Evolutionary conservation across 2,797 vertebrate species (phyloP), one percentile per base, ranked within the genome.

Genomic region (Gobionotothen gibberifrons): DNA sequence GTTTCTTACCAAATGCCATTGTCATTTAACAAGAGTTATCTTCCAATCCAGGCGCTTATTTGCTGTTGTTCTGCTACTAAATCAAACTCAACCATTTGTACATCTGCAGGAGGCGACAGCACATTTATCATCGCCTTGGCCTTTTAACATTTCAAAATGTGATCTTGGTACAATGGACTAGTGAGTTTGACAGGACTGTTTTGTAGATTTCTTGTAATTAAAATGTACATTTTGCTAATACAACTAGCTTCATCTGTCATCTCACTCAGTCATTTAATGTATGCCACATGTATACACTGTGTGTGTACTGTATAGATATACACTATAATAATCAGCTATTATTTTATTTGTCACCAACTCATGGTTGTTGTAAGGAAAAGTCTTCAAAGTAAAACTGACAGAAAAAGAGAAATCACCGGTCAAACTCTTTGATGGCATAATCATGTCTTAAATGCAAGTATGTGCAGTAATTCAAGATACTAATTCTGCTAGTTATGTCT

Each of bases 81-180:
- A 73, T 72, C 57, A 52, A 46, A 78, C 43, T 49, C 11, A 55
- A 32, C 42, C 44, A n/a, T 72, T 67, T 59, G 17, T 51, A 29
- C 19, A 19, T 46, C 26, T 17, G 16, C 29, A 32, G 32, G 48
- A 61, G 32, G 15, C 10, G 0, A 16, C 56, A 21, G 21, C 11
- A 9, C 64, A 48, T 58, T 59, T 12, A 49, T 54, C 17, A 69
- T 3, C 3, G 0, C 6, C 6, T 2, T 4, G 0, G 9, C 61
- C n/a, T 64, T n/a, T 39, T 14, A 43, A 43, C 11, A 39, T 17
- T 29, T 65, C 6, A 58, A 57, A 69, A 40, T 19, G 22, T 36
- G 7, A 63, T 21, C 13, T 32, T 12, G 9, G 3, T 21, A n/a
- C 3, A 42, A 17, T 6, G 2, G 2, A 58, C 15, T 12, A 46